Conservation (phyloP, 1,140 invertebrate genomes). For the Drosophila pallidifrons region DNA sequence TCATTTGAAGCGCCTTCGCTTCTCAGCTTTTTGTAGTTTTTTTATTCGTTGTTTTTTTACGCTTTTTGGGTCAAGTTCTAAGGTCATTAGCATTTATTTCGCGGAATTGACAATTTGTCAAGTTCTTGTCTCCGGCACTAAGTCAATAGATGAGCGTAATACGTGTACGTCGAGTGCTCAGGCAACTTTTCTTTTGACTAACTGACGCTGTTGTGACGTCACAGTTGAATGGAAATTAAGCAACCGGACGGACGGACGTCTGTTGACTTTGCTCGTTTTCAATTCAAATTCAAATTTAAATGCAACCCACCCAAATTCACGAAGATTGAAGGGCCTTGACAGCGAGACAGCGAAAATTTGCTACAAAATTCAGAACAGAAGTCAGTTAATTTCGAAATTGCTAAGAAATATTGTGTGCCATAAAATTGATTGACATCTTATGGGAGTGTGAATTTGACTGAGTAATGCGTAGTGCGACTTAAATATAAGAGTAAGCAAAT, state of each 20-base stretch:
- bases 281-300: slow-evolving; percentile 13
- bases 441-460: too few relatives aligned
- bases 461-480: too few relatives aligned
- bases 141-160: slow-evolving; percentile 45
- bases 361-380: too few relatives aligned
- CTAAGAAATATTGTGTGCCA: too few relatives aligned
- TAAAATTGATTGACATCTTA: too few relatives aligned
- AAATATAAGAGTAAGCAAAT: too few relatives aligned
- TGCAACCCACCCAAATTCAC: too few relatives aligned
- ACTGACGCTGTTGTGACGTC: slow-evolving; percentile 5
- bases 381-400: too few relatives aligned
- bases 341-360: too few relatives aligned
- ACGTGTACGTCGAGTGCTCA: slow-evolving; percentile 13
- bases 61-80: slow-evolving; percentile 29
- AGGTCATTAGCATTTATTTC: slow-evolving; percentile 49
- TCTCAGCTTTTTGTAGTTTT: not conserved
- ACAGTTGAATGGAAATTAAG: slow-evolving; percentile 8
- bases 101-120: slow-evolving; percentile 55
- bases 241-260: not conserved
- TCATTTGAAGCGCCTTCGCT: slow-evolving; percentile 8
- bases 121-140: slow-evolving; percentile 26
- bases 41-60: not conserved
- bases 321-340: too few relatives aligned
- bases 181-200: not conserved
- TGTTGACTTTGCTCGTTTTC: not conserved